These are phyloP conservation scores for Stenodema calcarata DNA, from an alignment of 2,888 invertebrate genomes.

Conservation along the genomic window DNA sequence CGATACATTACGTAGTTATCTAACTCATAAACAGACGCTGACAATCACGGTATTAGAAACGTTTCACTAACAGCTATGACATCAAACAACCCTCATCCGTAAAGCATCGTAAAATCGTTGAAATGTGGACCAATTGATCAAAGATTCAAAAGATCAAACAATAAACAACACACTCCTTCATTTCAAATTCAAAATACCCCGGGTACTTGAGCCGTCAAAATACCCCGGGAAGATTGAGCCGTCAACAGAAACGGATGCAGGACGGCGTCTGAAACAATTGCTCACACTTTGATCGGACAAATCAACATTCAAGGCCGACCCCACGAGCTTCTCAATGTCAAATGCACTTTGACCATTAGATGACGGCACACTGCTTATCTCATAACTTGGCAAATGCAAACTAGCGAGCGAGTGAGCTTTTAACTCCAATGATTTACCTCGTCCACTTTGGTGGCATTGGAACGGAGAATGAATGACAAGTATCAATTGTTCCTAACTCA, in stretches of 20 bases:
- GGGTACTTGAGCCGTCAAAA: not conserved
- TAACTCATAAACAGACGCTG: not conserved
- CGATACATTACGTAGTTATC: not conserved
- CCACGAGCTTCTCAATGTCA: not conserved
- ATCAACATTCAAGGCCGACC: not conserved
- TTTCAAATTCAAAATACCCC: too few relatives aligned
- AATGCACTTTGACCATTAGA: not conserved
- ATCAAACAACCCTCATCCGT: not conserved
- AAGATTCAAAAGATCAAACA: not conserved
- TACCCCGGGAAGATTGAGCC: not conserved
- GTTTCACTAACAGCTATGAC: not conserved
- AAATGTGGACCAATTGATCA: not conserved
- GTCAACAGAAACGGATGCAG: not conserved
- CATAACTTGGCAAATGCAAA: not conserved
- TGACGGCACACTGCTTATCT: not conserved
- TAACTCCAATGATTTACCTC: too few relatives aligned
- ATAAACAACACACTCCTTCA: too few relatives aligned
- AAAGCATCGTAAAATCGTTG: not conserved
- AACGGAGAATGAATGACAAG: not conserved
- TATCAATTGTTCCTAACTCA: not conserved
- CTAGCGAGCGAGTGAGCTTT: too few relatives aligned
- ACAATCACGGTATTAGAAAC: constrained; percentile 5
- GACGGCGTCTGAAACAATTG: not conserved
- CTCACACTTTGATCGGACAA: not conserved
- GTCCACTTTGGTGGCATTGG: too few relatives aligned